These are phyloP conservation scores for Sus scrofa DNA, from an alignment of 2,113 vertebrate genomes.

Conservation along the genomic window T2T-Sscrofa CM000825.6:66623501-66624000, in stretches of 20 bases:
- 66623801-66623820: background rate
- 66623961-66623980: background rate
- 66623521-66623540: background rate
- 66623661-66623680: background rate
- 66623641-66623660: background rate
- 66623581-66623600: background rate
- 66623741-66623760: background rate
- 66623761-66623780: background rate
- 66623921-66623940: background rate
- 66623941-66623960: background rate
- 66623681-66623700: background rate
- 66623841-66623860: background rate
- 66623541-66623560: background rate
- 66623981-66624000: background rate
- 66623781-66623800: background rate
- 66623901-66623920: background rate
- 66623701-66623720: background rate
- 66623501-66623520: background rate
- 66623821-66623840: background rate
- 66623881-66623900: background rate
- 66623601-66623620: background rate
- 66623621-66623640: background rate
- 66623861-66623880: no score
- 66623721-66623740: background rate
- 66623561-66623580: background rate